A percentile compares a stretch with the other conserved stretches of the same genome.
phyloP scores from a whole-genome alignment of 2,888 invertebrate species.

The Eupithecia pulchellata region DNA sequence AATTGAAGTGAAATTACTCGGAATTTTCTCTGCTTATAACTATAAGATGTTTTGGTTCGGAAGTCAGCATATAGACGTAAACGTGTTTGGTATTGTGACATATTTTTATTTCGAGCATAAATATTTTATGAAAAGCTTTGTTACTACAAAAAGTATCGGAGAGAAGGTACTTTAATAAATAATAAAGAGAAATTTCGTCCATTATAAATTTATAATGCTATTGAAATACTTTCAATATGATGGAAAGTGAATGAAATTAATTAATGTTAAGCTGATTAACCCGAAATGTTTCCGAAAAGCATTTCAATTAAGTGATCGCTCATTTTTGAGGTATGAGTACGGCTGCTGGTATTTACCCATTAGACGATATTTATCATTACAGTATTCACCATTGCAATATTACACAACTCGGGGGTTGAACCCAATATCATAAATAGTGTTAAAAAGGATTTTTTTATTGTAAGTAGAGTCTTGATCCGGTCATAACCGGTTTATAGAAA shows the following conservation, averaged over 20 bases:
- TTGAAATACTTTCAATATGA: constrained; percentile 21
- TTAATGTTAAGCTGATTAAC: constrained; percentile 27
- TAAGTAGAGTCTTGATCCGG: no score
- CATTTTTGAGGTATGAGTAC: background rate
- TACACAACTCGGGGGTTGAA: background rate
- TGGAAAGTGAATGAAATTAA: constrained; percentile 12
- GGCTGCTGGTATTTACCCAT: background rate
- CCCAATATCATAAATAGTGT: no score
- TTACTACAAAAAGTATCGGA: background rate
- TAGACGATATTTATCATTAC: background rate
- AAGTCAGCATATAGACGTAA: no score
- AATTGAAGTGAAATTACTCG: constrained; percentile 18
- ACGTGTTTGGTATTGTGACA: no score
- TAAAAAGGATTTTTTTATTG: no score
- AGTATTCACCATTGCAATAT: background rate
- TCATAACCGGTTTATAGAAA: no score
- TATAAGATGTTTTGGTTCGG: background rate
- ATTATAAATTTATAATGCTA: background rate
- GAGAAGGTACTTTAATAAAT: background rate
- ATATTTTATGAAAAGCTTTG: background rate
- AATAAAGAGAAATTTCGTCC: background rate
- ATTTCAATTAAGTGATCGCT: constrained; percentile 16
- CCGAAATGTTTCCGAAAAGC: constrained; percentile 21
- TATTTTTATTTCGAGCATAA: background rate
- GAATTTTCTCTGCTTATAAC: background rate